Percentiles rank a stretch among this genome's conserved stretches.
Conservation (phyloP, 2,113 vertebrate genomes). For the Gavialis gangeticus region DNA sequence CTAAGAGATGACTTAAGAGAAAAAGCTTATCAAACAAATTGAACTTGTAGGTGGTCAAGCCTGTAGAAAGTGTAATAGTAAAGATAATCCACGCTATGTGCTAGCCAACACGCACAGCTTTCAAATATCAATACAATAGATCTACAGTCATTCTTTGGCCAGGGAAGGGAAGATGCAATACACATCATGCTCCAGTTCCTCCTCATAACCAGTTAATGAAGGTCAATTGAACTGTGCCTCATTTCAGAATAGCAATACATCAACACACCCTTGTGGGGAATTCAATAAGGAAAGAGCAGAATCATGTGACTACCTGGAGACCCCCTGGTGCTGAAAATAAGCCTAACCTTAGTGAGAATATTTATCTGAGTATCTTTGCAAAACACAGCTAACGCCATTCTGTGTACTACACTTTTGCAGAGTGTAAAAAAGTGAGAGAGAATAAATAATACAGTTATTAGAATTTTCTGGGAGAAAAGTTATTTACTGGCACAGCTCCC, state of each 20-base stretch:
- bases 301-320: background rate
- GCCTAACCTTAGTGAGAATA: background rate
- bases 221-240: background rate
- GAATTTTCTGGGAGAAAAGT: too few species aligned
- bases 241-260: background rate
- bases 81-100: background rate
- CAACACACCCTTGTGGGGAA: background rate
- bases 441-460: too few species aligned
- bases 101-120: background rate
- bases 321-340: background rate
- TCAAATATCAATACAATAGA: background rate
- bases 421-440: too few species aligned
- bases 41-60: background rate
- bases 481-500: too few species aligned
- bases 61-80: background rate
- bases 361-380: background rate
- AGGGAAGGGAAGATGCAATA: background rate
- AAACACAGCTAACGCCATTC: background rate
- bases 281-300: background rate
- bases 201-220: background rate
- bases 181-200: background rate
- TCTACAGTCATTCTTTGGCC: background rate
- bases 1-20: conserved; percentile 88
- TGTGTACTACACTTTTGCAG: background rate
- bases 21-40: background rate